phyloP scores from a whole-genome alignment of 2,113 vertebrate genomes.

The Nycticorax nycticorax region DNA sequence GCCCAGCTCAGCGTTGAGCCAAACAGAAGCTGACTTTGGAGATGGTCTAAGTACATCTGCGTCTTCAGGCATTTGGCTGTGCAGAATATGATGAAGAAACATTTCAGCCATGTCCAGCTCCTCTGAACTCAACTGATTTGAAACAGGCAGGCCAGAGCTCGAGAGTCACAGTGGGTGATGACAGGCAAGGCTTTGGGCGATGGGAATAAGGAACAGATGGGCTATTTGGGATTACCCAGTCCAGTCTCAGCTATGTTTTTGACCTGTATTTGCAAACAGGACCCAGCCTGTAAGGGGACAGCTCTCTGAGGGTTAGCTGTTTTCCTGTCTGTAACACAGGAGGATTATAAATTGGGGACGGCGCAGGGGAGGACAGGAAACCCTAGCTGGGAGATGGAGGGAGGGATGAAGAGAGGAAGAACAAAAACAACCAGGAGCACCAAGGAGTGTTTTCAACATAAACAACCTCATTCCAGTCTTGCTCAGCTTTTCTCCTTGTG shows the following conservation, averaged over 20 bases:
- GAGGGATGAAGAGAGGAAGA: neutral
- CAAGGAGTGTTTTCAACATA: neutral
- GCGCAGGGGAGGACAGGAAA: neutral
- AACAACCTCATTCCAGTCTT: neutral
- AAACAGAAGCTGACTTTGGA: conserved; percentile 62
- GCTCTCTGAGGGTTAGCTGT: neutral
- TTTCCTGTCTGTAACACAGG: neutral
- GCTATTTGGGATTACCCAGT: neutral
- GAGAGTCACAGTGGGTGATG: accelerated
- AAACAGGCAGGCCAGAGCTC: neutral
- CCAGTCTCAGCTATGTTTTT: neutral
- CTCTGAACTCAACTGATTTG: neutral
- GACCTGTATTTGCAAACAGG: neutral
- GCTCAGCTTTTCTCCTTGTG: neutral
- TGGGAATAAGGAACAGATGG: neutral
- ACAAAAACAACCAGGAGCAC: neutral
- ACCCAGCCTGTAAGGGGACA: neutral
- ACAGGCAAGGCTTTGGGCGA: neutral
- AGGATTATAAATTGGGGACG: neutral
- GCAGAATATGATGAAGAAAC: neutral
- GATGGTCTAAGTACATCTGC: conserved; percentile 9
- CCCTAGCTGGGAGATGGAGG: neutral
- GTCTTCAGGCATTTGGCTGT: conserved; percentile 9
- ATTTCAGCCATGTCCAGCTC: neutral
- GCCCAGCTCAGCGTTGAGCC: conserved; percentile 16